Evolutionary conservation across 2,113 vertebrate genomes (phyloP), one percentile per base, ranked within the genome.

Genomic region (Microcebus ravelobensis): DNA sequence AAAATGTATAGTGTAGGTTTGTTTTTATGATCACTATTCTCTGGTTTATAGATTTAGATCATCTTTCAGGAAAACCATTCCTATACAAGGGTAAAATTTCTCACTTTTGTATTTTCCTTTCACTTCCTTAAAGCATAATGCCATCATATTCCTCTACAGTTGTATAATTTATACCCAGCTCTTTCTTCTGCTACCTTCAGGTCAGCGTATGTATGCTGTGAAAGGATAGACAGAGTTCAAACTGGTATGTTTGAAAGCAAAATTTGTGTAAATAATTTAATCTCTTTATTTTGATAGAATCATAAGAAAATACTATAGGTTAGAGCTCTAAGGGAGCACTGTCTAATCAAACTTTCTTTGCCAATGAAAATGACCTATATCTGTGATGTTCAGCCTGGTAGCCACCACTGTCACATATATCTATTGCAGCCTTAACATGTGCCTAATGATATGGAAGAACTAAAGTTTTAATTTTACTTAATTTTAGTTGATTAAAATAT

Each of bases 231-330:
- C 59, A 57, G 45, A 57, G 15, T 73, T 83, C 70, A 73, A 45
- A 83, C 31, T 25, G 2, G 15, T 48, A 91, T 29, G 20, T 91
- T 48, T 71, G 23, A 91, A 83, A 83, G 52, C 59, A 82, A n/a
- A 73, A 91, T 48, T 71, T 23, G 31, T 83, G 23, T 50, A 42
- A 80, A 63, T 80, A 25, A 63, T 89, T 81, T 83, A 74, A 76
- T 83, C 57, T 91, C 27, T 67, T 65, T 6, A 52, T 79, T 95
- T 89, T 93, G 59, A 45, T 83, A 89, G 79, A 61, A 45, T 89
- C 71, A 68, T 55, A 48, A 76, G 18, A 59, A 76, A 73, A 50
- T 36, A 27, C 42, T 50, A 83, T 50, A 81, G n/a, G 29, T 61
- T 89, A 52, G 50, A n/a, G 1, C 61, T 84, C 8, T 68, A 70